phyloP scores from a whole-genome alignment of 2,113 vertebrate species.

The Speoplatyrhinus poulsoni region DNA sequence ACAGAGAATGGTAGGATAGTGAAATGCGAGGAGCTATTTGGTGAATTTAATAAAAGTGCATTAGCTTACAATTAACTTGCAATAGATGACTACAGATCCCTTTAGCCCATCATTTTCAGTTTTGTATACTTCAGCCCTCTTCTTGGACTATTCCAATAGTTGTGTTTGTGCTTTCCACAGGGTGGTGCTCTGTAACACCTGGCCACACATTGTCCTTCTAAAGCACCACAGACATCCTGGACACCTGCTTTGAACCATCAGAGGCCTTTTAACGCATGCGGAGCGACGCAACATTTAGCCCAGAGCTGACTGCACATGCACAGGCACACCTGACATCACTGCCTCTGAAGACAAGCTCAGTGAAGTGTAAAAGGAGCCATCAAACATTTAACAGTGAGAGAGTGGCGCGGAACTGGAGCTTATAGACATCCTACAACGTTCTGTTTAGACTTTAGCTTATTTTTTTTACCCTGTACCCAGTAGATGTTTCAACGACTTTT shows the following conservation, averaged over 20 bases:
- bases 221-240: conserved; percentile 18
- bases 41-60: too few relatives aligned
- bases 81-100: too few relatives aligned
- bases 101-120: too few relatives aligned
- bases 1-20: too few relatives aligned
- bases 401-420: not conserved
- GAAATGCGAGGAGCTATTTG: too few relatives aligned
- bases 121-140: not conserved
- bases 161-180: conserved; percentile 51
- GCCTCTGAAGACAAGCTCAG: conserved; percentile 25
- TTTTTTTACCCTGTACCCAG: conserved; percentile 4
- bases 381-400: conserved; percentile 46
- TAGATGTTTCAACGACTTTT: conserved; percentile 2
- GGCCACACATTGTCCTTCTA: conserved; percentile 20
- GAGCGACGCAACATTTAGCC: conserved; percentile 15
- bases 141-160: conserved; percentile 14
- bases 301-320: conserved; percentile 15
- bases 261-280: too few relatives aligned
- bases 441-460: not conserved
- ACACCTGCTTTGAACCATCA: conserved; percentile 6
- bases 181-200: conserved; percentile 16
- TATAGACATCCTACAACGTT: not conserved
- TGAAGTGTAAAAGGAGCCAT: conserved; percentile 39
- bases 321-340: conserved; percentile 22
- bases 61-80: too few relatives aligned